phyloP scores from a whole-genome alignment of 2,888 invertebrate genomes.

The Ochropleura plecta region DNA sequence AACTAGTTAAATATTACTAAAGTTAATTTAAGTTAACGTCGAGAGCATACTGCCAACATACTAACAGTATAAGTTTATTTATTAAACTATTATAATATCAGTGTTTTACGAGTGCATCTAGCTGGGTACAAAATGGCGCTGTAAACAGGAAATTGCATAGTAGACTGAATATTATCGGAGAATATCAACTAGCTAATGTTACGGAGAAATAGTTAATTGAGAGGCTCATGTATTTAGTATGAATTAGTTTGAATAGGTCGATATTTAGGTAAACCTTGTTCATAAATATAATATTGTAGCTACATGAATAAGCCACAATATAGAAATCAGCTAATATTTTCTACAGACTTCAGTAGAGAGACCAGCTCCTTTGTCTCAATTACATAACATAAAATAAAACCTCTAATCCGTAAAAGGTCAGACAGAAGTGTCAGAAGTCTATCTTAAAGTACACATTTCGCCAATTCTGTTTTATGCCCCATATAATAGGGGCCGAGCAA shows the following conservation, averaged over 20 bases:
- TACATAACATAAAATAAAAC: too few relatives aligned
- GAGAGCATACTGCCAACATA: slow-evolving; percentile 46
- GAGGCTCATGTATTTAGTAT: slow-evolving; percentile 15
- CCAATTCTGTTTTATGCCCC: too few relatives aligned
- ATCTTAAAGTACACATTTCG: too few relatives aligned
- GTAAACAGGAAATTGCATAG: slow-evolving; percentile 43
- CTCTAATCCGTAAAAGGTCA: too few relatives aligned
- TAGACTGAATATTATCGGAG: slow-evolving; percentile 33
- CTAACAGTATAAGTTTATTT: slow-evolving; percentile 53
- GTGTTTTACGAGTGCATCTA: slow-evolving; percentile 45
- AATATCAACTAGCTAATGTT: slow-evolving; percentile 19
- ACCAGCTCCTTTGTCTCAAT: not conserved
- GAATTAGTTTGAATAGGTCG: not conserved
- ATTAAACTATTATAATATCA: slow-evolving; percentile 46
- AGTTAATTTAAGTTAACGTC: slow-evolving; percentile 59
- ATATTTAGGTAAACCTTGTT: not conserved
- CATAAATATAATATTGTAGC: not conserved
- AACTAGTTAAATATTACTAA: slow-evolving; percentile 50
- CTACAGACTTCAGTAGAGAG: not conserved
- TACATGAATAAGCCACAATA: not conserved
- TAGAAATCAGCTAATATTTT: not conserved
- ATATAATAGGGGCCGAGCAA: too few relatives aligned
- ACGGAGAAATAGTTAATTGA: slow-evolving; percentile 16
- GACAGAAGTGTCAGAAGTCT: too few relatives aligned
- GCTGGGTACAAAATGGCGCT: slow-evolving; percentile 31